Evolutionary conservation across 1,140 invertebrate genomes (phyloP).

Genomic region (Atopsyche davidsoni): DNA sequence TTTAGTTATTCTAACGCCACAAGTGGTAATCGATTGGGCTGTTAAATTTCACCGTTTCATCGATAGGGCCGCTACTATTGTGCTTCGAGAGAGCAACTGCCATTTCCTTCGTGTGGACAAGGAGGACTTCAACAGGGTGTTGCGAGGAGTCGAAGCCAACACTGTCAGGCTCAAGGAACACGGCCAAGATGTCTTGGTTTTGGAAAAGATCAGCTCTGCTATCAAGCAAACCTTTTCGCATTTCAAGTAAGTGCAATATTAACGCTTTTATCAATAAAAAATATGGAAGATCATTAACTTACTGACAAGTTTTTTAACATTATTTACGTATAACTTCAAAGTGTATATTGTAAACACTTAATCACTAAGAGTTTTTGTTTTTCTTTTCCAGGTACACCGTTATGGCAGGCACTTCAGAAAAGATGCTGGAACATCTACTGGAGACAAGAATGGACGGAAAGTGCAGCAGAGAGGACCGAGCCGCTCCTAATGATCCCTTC

Average conservation of each 20-base stretch:
- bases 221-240: constrained; percentile 48
- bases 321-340: constrained; percentile 9
- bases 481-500: constrained; percentile 55
- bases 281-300: too few species aligned
- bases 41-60: too few species aligned
- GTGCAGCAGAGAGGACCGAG: constrained; percentile 41
- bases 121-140: constrained; percentile 80
- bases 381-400: constrained; percentile 75
- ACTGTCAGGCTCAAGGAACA: constrained; percentile 83
- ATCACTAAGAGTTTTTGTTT: too few species aligned
- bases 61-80: constrained; percentile 81
- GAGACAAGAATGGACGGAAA: constrained; percentile 69
- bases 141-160: constrained; percentile 82
- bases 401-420: constrained; percentile 82
- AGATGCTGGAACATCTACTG: constrained; percentile 81
- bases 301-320: not conserved
- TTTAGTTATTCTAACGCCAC: too few species aligned
- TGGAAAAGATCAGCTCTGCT: constrained; percentile 64
- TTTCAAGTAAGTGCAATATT: constrained; percentile 59
- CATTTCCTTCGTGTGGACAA: constrained; percentile 84
- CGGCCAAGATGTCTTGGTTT: constrained; percentile 76
- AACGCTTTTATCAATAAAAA: too few species aligned
- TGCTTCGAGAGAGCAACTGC: constrained; percentile 76
- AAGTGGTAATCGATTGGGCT: too few species aligned
- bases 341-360: not conserved